Conservation (phyloP, 2,113 vertebrate genomes). For the Ammodramus savannarum region DNA sequence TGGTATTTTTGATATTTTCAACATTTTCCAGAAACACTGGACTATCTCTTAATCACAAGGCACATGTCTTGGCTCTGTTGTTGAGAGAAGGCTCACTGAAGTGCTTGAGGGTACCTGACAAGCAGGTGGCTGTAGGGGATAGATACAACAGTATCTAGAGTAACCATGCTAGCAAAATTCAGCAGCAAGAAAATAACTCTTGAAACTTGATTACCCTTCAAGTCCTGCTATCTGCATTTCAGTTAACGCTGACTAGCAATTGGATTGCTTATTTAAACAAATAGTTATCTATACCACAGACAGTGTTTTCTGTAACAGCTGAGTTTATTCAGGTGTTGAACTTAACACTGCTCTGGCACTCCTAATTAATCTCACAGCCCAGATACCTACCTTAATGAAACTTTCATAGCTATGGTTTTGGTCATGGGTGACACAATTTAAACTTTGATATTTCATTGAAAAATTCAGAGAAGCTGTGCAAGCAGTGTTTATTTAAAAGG, state of each 20-base stretch:
- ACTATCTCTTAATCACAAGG: background rate
- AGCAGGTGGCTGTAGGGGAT: background rate
- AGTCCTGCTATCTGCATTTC: background rate
- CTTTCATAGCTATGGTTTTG: background rate
- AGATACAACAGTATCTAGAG: background rate
- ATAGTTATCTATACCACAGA: background rate
- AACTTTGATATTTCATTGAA: background rate
- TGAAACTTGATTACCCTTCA: background rate
- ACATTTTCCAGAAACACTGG: background rate
- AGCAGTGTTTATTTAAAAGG: background rate
- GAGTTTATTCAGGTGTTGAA: background rate
- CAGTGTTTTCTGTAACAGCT: background rate
- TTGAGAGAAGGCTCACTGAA: background rate
- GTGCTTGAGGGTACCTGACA: background rate
- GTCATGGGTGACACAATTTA: background rate
- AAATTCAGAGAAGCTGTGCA: background rate
- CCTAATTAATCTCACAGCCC: background rate
- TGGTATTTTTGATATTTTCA: background rate
- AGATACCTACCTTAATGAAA: background rate
- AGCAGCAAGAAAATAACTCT: background rate
- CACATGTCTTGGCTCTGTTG: background rate
- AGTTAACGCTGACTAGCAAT: background rate
- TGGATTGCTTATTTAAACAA: background rate
- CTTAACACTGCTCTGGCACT: background rate
- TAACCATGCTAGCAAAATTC: background rate